These are phyloP conservation scores for Helleia helle DNA, from an alignment of 2,888 invertebrate species.

Conservation along the genomic window DNA sequence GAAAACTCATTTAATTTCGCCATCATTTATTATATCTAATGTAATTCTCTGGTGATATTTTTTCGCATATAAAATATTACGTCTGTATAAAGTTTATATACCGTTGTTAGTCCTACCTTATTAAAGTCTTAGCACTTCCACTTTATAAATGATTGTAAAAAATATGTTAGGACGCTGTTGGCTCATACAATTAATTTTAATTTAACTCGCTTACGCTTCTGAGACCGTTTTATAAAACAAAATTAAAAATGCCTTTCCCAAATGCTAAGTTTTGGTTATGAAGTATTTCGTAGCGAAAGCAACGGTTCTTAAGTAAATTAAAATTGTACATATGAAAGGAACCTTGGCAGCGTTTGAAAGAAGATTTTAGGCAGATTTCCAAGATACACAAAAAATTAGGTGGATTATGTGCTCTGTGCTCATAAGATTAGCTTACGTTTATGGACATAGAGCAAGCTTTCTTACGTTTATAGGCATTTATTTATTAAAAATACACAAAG, in stretches of 20 bases:
- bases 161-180: conserved; percentile 1
- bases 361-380: not conserved
- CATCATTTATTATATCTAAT: too few species aligned
- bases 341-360: not conserved
- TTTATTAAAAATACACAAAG: too few species aligned
- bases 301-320: conserved; percentile 5
- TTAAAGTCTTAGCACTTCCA: too few species aligned
- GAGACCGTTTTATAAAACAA: not conserved
- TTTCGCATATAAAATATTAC: too few species aligned
- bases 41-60: too few species aligned
- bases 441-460: too few species aligned
- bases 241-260: conserved; percentile 4
- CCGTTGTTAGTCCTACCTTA: too few species aligned
- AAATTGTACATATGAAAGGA: conserved; percentile 4
- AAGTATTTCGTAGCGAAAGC: conserved; percentile 1
- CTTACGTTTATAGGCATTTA: too few species aligned
- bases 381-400: conserved; percentile 1
- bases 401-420: not conserved
- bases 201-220: not conserved
- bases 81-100: too few species aligned
- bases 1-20: too few species aligned
- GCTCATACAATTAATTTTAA: conserved; percentile 7
- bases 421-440: too few species aligned
- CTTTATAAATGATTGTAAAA: not conserved
- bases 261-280: conserved; percentile 2